Evolutionary conservation across 2,113 vertebrate genomes (phyloP).

Genomic region (Uria lomvia): DNA sequence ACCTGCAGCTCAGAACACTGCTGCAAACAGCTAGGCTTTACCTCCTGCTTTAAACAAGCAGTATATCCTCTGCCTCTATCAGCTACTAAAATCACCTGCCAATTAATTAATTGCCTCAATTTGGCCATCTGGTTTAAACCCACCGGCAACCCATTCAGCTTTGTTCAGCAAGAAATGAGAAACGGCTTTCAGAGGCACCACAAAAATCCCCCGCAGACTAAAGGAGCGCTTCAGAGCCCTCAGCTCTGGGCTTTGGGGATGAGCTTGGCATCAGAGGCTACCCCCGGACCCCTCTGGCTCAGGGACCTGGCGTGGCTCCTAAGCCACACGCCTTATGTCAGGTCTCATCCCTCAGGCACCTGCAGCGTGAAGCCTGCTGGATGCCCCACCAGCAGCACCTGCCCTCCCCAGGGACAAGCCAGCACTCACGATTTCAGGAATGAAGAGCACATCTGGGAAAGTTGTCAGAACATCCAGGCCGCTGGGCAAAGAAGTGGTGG

Average conservation of each 20-base stretch:
- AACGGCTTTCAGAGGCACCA: neutral
- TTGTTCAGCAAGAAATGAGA: neutral
- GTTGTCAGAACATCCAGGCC: neutral
- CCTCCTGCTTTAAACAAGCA: neutral
- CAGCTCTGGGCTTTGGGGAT: neutral
- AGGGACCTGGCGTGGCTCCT: rapidly evolving
- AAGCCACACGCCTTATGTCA: rapidly evolving
- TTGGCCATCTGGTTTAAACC: neutral
- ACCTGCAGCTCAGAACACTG: neutral
- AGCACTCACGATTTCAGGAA: constrained; percentile 53
- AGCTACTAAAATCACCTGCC: neutral
- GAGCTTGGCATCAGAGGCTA: neutral
- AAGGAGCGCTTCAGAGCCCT: neutral
- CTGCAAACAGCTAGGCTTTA: rapidly evolving
- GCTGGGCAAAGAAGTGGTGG: neutral
- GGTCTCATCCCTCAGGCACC: neutral
- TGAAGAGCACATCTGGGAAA: constrained; percentile 53
- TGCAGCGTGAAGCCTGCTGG: rapidly evolving
- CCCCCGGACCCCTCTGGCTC: neutral
- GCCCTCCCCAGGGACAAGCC: neutral
- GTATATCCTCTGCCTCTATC: neutral
- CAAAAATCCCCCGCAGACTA: neutral
- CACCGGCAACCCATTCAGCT: neutral
- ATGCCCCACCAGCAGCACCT: neutral
- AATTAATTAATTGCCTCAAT: neutral